phyloP scores from a whole-genome alignment of 2,888 invertebrate genomes.

The Phalera bucephala region DNA sequence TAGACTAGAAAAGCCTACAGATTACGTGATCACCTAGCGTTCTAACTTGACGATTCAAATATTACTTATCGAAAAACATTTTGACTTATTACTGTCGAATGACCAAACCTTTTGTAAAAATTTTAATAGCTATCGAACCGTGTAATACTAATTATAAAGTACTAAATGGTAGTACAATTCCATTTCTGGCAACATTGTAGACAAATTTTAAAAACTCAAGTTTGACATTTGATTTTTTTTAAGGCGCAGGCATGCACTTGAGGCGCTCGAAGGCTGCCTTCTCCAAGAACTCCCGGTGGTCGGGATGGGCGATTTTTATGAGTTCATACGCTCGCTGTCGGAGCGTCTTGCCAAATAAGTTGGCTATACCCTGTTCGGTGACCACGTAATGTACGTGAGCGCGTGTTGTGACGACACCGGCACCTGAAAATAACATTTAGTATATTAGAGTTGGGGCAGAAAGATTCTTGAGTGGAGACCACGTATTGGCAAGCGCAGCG shows the following conservation, averaged over 20 bases:
- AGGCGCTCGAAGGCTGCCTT: conserved; percentile 94
- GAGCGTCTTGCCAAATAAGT: conserved; percentile 94
- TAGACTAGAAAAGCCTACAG: conserved; percentile 5
- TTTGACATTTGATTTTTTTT: conserved; percentile 30
- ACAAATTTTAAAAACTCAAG: conserved; percentile 1
- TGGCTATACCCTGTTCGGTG: conserved; percentile 95
- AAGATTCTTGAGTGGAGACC: no score
- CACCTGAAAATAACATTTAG: conserved; percentile 80
- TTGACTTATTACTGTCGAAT: no score
- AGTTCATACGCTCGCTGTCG: conserved; percentile 95
- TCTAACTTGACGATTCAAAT: conserved; percentile 12
- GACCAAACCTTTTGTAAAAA: no score
- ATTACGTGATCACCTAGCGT: conserved; percentile 20
- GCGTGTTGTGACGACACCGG: conserved; percentile 96
- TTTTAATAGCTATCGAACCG: conserved; percentile 3
- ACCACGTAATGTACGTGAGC: conserved; percentile 97
- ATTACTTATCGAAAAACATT: conserved; percentile 7
- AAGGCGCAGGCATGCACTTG: conserved; percentile 88
- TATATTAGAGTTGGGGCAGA: no score
- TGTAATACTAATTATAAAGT: conserved; percentile 8
- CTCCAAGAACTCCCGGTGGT: conserved; percentile 92
- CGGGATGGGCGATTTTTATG: conserved; percentile 94
- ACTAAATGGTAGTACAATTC: conserved; percentile 4
- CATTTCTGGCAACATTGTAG: conserved; percentile 21
- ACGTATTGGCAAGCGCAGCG: no score